These are phyloP conservation scores for Ardeotis arabs DNA, from an alignment of 2,113 vertebrate genomes.

Conservation along the genomic window DNA sequence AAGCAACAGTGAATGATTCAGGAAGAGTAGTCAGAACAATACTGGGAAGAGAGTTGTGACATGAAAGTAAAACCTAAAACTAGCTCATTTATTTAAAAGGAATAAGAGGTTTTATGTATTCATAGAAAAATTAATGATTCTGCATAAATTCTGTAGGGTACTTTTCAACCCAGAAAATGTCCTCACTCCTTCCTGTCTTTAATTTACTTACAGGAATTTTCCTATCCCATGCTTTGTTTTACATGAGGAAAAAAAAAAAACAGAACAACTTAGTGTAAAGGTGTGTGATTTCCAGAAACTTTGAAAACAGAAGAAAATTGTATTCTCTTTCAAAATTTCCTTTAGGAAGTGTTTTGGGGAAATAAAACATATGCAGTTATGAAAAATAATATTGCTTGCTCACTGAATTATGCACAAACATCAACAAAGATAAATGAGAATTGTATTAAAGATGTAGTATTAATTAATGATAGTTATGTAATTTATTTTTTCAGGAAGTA, in stretches of 20 bases:
- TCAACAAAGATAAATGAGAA: neutral
- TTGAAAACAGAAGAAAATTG: neutral
- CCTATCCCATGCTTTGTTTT: neutral
- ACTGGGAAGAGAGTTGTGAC: neutral
- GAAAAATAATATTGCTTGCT: neutral
- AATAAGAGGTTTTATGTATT: neutral
- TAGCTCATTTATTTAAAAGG: neutral
- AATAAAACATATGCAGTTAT: neutral
- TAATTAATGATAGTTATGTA: neutral
- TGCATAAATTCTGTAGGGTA: neutral
- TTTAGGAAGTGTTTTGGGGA: neutral
- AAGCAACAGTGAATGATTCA: neutral
- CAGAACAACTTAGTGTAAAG: neutral
- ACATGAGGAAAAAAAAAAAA: neutral
- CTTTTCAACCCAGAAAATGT: neutral
- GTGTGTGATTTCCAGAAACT: neutral
- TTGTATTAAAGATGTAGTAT: neutral
- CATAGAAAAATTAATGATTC: neutral
- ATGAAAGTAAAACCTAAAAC: neutral
- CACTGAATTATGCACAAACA: neutral
- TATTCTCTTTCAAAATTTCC: neutral
- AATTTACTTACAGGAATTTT: neutral
- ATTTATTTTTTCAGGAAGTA: neutral
- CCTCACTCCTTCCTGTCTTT: neutral
- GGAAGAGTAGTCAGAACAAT: neutral